Conservation (phyloP, 2,888 invertebrate genomes). For the Xestoiulus laeticollis region DNA sequence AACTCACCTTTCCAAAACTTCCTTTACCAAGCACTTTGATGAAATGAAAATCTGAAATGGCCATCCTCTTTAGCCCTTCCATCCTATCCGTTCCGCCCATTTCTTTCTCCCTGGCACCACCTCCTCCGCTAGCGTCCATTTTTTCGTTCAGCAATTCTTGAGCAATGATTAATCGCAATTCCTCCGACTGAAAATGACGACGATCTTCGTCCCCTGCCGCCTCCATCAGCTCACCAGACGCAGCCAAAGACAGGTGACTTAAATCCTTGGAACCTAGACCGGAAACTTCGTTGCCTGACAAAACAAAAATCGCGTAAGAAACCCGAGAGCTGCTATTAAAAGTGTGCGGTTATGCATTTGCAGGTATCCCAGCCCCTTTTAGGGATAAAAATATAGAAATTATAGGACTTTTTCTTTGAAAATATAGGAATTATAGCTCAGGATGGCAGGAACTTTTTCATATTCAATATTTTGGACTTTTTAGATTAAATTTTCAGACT, state of each 20-base stretch:
- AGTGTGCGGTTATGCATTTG: too few species aligned
- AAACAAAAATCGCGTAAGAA: not conserved
- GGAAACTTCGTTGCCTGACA: constrained; percentile 46
- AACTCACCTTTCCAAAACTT: constrained; percentile 84
- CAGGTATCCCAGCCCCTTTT: too few species aligned
- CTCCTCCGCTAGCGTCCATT: constrained; percentile 61
- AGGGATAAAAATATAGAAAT: too few species aligned
- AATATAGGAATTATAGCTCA: too few species aligned
- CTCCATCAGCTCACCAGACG: constrained; percentile 32
- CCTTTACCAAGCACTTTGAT: constrained; percentile 99
- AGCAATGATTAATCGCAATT: constrained; percentile 61
- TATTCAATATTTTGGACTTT: too few species aligned
- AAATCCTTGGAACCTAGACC: constrained; percentile 44
- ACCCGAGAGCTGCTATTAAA: not conserved
- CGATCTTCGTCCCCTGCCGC: constrained; percentile 50
- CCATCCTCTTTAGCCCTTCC: constrained; percentile 69
- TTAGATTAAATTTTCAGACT: too few species aligned
- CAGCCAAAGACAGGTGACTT: constrained; percentile 36
- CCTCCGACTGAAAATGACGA: constrained; percentile 61
- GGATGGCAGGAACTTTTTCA: too few species aligned
- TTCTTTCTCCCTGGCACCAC: constrained; percentile 3
- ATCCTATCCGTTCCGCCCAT: constrained; percentile 59
- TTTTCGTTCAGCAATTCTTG: constrained; percentile 67
- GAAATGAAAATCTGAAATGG: constrained; percentile 90
- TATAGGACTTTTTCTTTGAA: too few species aligned